Evolutionary conservation across 2,797 vertebrate genomes (phyloP).

Genomic region (Chaetophractus vellerosus): DNA sequence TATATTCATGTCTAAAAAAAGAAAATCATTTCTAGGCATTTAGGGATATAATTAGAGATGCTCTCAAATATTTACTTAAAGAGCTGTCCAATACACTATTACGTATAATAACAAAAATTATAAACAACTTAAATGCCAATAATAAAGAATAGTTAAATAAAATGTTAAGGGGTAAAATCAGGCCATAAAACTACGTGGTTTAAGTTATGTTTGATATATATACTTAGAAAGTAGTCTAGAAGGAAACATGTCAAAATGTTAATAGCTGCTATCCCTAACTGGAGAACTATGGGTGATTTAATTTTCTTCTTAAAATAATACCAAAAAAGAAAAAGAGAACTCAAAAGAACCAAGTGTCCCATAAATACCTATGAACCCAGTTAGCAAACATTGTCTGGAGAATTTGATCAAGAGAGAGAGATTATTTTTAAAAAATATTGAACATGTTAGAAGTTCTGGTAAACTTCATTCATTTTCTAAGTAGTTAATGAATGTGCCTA

Average conservation of each 20-base stretch:
- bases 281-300: not conserved
- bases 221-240: slow-evolving; percentile 25
- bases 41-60: slow-evolving; percentile 49
- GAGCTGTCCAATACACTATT: not conserved
- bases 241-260: slow-evolving; percentile 29
- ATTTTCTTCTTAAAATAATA: slow-evolving; percentile 54
- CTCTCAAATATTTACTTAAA: slow-evolving; percentile 65
- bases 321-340: not conserved
- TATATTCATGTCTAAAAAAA: not conserved
- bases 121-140: slow-evolving; percentile 8
- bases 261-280: slow-evolving; percentile 47
- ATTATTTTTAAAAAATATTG: not conserved
- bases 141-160: slow-evolving; percentile 53
- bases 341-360: not conserved
- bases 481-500: no score
- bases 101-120: slow-evolving; percentile 53
- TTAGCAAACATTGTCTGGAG: not conserved
- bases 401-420: not conserved
- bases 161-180: slow-evolving; percentile 34
- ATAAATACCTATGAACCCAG: not conserved
- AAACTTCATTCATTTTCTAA: no score
- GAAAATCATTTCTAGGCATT: slow-evolving; percentile 17
- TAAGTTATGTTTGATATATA: not conserved
- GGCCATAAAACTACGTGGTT: not conserved
- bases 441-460: not conserved